A percentile compares a stretch with the other conserved stretches of the same genome.
Conservation (phyloP, 2,888 invertebrate species). For the Sinohyriopsis cumingii region DNA sequence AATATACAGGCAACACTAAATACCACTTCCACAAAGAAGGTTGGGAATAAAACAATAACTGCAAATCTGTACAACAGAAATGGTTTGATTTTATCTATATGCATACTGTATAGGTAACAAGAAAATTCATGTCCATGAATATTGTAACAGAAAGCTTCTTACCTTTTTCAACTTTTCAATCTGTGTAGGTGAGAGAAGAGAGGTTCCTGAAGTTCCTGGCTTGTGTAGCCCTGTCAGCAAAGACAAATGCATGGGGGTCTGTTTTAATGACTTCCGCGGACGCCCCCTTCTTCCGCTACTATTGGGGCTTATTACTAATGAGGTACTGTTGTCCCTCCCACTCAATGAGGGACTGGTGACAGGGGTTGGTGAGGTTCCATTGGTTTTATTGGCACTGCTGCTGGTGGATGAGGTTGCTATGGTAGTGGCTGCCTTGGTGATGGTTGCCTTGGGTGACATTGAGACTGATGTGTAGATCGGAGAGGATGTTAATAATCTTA, state of each 20-base stretch:
- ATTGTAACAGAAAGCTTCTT: no score
- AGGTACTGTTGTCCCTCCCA: neutral
- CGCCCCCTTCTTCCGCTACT: conserved; percentile 16
- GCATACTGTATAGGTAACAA: no score
- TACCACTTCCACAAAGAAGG: no score
- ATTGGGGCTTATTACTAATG: conserved; percentile 5
- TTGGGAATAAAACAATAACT: no score
- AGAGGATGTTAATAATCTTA: conserved; percentile 25
- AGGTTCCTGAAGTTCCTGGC: conserved; percentile 20
- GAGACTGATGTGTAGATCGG: conserved; percentile 17
- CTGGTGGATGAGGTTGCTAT: conserved; percentile 27
- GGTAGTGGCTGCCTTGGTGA: conserved; percentile 24
- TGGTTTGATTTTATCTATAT: no score
- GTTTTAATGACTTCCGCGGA: conserved; percentile 23
- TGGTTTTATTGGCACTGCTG: conserved; percentile 22
- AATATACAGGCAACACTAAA: no score
- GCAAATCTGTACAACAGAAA: no score
- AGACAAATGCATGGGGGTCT: conserved; percentile 33
- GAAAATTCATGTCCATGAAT: no score
- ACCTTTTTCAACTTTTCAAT: conserved; percentile 23
- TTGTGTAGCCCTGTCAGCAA: conserved; percentile 20
- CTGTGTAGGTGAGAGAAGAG: conserved; percentile 39
- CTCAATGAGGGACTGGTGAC: neutral
- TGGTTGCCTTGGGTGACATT: conserved; percentile 17
- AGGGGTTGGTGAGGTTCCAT: conserved; percentile 6